Conservation (phyloP, 92 coral and sea anemone genomes). For the Virgularia gustaviana region DNA sequence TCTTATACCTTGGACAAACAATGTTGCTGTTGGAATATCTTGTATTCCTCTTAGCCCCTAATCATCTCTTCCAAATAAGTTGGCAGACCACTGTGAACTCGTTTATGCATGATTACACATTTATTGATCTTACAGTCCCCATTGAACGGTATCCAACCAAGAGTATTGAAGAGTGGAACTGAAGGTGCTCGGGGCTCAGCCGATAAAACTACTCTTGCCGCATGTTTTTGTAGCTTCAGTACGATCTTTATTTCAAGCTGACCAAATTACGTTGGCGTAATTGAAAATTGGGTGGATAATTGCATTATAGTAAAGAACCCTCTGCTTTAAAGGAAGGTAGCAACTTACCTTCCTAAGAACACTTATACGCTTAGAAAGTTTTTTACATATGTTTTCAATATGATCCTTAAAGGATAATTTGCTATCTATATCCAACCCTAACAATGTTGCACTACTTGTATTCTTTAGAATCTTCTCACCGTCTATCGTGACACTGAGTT, state of each 20-base stretch:
- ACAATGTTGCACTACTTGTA: constrained; percentile 1
- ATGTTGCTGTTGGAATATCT: too few relatives aligned
- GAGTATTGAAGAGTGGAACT: neutral
- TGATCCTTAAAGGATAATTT: neutral
- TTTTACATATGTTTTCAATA: neutral
- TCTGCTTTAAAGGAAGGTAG: neutral
- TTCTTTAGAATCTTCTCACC: constrained; percentile 2
- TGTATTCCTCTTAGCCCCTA: too few relatives aligned
- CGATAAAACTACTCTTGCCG: constrained; percentile 7
- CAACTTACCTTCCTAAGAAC: constrained; percentile 5
- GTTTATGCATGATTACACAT: constrained; percentile 3
- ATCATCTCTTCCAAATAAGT: neutral
- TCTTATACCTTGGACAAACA: too few relatives aligned
- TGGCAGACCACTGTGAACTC: constrained; percentile 8
- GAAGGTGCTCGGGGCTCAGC: constrained; percentile 7
- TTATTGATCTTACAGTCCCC: neutral
- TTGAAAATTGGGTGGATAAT: constrained; percentile 7
- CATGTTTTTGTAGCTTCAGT: constrained; percentile 7
- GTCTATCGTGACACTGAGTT: constrained; percentile 2
- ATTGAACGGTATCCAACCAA: neutral
- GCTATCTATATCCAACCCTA: constrained; percentile 7
- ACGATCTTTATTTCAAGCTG: neutral
- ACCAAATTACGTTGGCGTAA: neutral
- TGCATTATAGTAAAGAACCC: constrained; percentile 1
- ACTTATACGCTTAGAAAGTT: constrained; percentile 5